Base-by-base conservation (phyloP, 2,888 invertebrate genomes). In the Lepidonotus clava region DNA sequence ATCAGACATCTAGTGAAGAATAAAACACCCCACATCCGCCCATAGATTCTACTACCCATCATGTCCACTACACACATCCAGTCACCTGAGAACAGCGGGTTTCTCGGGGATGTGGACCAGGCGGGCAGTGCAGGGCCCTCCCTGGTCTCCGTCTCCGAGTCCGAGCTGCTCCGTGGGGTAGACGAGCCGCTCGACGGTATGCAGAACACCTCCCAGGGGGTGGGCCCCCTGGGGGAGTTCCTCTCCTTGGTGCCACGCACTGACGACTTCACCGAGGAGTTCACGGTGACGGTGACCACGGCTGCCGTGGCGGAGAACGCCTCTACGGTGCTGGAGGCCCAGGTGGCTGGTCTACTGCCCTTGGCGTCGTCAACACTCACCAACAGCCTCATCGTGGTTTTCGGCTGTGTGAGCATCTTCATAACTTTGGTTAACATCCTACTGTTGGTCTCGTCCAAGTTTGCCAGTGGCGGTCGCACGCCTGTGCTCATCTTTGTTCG, bases 401-500 rank as follows among this genome's bases (percentile, higher is more conserved):
- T 71, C 21, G 71, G 71, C 4, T 36, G 36, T 18, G 38, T 71
- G 36, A 71, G 71, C 38, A 71, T 71, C 38, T 34, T 1, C 38
- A 71, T 71, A 18, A 84, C 67, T 36, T 18, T 85, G 0, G 24
- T 41, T 34, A 85, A 85, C 36, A 36, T 67, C 18, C 28, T 41
- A 4, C 24, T 85, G 28, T 87, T 92, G 0, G 41, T 90, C 11
- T 90, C 91, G 8, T 90, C 92, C 14, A 91, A 91, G 56, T 91
- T 89, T 86, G 40, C 87, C 8, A 90, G 90, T 18, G 91, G 91
- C 14, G 91, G 91, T 4, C 89, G 90, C 66, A 92, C 90, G 87
- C 90, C 92, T 5, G 90, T 90, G 5, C 88, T 92, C n/a, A 91
- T 92, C 18, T 92, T 92, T 86, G 90, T 92, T 66, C 89, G 92